These are phyloP conservation scores for Picus viridis DNA, from an alignment of 2,797 vertebrate genomes.

Conservation along the genomic window DNA sequence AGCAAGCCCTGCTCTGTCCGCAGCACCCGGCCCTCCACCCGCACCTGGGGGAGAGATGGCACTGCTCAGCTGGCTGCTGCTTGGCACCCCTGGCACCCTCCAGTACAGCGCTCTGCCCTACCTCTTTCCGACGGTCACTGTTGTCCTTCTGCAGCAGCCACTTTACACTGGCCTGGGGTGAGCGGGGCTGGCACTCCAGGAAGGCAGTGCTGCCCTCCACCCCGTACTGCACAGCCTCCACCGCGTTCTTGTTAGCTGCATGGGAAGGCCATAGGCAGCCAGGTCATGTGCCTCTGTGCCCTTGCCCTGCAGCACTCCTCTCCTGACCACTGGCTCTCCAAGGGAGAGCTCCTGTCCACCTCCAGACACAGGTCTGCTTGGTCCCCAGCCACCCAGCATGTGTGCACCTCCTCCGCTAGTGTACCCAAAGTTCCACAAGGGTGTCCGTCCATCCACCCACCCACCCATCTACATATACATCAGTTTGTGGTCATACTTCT, in stretches of 20 bases:
- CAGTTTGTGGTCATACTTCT: not conserved
- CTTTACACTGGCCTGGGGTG: slow-evolving; percentile 93
- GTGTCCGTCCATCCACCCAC: too few relatives aligned
- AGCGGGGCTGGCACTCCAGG: slow-evolving; percentile 95
- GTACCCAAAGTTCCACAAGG: not conserved
- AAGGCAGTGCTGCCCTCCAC: slow-evolving; percentile 97
- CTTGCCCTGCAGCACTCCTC: not conserved
- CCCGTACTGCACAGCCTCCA: slow-evolving; percentile 93
- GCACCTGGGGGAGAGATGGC: slow-evolving; percentile 65
- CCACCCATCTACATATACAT: not conserved
- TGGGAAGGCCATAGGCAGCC: not conserved
- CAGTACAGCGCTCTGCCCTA: slow-evolving; percentile 25
- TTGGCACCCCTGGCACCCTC: rapidly evolving
- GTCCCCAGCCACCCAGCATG: not conserved
- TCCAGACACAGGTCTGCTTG: not conserved
- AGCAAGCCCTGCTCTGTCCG: slow-evolving; percentile 94
- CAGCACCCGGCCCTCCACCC: slow-evolving; percentile 89
- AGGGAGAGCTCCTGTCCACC: not conserved
- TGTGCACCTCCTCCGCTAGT: not conserved
- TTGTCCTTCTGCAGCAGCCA: slow-evolving; percentile 97
- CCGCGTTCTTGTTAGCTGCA: slow-evolving; percentile 90
- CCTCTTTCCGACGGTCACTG: slow-evolving; percentile 95
- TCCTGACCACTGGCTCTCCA: not conserved
- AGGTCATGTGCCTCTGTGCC: rapidly evolving
- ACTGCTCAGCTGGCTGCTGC: not conserved